phyloP scores from a whole-genome alignment of 2,113 vertebrate species.

The Oreochromis niloticus region DNA sequence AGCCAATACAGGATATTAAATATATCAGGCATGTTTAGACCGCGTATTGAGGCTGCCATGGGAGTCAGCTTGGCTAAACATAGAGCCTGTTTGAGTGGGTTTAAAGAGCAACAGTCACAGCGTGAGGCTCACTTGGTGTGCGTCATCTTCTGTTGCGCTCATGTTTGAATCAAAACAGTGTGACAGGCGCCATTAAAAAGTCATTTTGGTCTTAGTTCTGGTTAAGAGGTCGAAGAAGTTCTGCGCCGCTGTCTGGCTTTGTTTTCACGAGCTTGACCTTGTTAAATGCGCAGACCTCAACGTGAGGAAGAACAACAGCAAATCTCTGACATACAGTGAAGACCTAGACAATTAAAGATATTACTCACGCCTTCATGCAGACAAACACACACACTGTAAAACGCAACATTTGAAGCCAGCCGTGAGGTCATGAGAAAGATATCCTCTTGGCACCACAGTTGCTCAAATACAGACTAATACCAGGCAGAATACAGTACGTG shows the following conservation, averaged over 20 bases:
- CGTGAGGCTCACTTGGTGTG: not conserved
- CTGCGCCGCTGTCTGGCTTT: not conserved
- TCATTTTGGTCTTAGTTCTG: not conserved
- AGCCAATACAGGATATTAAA: constrained; percentile 26
- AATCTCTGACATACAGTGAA: not conserved
- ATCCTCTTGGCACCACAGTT: constrained; percentile 11
- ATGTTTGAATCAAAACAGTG: constrained; percentile 6
- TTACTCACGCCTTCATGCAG: not conserved
- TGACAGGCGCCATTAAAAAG: not conserved
- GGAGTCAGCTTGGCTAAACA: constrained; percentile 1
- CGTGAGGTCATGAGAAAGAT: constrained; percentile 33
- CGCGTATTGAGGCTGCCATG: not conserved
- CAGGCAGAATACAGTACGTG: not conserved
- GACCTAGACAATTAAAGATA: not conserved
- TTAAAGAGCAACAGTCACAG: not conserved
- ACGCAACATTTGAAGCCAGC: not conserved
- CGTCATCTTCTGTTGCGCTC: not conserved
- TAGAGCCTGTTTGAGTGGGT: not conserved
- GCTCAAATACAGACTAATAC: not conserved
- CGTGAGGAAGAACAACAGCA: not conserved
- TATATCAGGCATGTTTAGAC: constrained; percentile 5
- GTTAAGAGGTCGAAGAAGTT: not conserved
- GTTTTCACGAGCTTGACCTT: not conserved
- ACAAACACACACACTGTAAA: not conserved
- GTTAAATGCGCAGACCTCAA: not conserved